phyloP scores from a whole-genome alignment of 2,113 vertebrate species.

The Saccopteryx leptura region DNA sequence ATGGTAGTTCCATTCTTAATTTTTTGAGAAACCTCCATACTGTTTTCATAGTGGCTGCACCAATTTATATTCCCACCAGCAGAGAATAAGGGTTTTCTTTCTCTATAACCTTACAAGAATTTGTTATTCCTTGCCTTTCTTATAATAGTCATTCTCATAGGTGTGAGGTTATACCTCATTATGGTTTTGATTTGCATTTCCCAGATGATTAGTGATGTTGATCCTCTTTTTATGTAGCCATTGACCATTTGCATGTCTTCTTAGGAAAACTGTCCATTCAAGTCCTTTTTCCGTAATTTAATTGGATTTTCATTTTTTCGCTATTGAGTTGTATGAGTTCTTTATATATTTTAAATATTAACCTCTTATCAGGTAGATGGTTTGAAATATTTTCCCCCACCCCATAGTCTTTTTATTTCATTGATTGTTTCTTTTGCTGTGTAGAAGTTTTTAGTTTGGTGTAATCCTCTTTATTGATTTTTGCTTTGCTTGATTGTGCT shows the following conservation, averaged over 20 bases:
- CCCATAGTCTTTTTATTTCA: background rate
- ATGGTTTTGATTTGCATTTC: background rate
- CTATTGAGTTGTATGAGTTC: background rate
- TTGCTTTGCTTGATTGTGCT: constrained; percentile 8
- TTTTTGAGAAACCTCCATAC: background rate
- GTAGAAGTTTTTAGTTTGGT: background rate
- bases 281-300: background rate
- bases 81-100: background rate
- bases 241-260: background rate
- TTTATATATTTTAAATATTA: background rate
- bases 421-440: background rate
- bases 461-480: background rate
- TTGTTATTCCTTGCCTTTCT: constrained; percentile 3
- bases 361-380: background rate
- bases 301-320: background rate
- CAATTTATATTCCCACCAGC: background rate
- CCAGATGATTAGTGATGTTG: background rate
- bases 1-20: background rate
- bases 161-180: background rate
- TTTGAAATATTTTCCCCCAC: background rate
- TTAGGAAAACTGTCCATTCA: background rate
- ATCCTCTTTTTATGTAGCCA: background rate
- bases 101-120: background rate
- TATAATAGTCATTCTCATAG: background rate
- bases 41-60: background rate